Conservation (phyloP, 1,140 invertebrate species). For the Zaprionus camerounensis region DNA sequence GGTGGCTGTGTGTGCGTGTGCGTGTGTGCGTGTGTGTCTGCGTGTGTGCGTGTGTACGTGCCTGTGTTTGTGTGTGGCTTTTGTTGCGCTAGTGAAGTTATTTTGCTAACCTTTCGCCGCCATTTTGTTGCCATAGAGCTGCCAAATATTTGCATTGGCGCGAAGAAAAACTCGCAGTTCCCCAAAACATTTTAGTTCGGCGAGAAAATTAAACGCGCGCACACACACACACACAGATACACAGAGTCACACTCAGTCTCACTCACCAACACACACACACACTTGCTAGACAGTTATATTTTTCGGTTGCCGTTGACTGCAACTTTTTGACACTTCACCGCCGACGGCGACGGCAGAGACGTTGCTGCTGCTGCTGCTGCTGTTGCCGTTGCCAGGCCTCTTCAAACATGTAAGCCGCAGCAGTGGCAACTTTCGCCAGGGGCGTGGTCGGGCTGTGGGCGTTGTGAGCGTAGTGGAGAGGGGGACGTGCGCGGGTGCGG, state of each 20-base stretch:
- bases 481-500: not conserved
- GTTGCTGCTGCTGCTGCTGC: not conserved
- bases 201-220: constrained; percentile 77
- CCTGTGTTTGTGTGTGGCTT: constrained; percentile 30
- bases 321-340: constrained; percentile 75
- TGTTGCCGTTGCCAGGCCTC: constrained; percentile 55
- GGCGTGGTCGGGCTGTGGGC: constrained; percentile 3
- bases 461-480: constrained; percentile 14
- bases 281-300: constrained; percentile 70
- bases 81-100: constrained; percentile 68
- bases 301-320: constrained; percentile 67
- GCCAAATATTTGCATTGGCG: constrained; percentile 78
- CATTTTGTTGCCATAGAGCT: constrained; percentile 69
- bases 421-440: constrained; percentile 12
- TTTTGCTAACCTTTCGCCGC: constrained; percentile 78
- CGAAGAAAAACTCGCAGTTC: constrained; percentile 53
- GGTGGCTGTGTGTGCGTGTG: not conserved
- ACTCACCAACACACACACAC: constrained; percentile 6
- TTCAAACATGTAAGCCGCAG: constrained; percentile 73
- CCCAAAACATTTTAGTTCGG: constrained; percentile 78
- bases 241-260: not conserved
- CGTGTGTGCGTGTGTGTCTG: not conserved
- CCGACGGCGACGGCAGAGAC: constrained; percentile 22
- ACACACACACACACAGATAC: constrained; percentile 19
- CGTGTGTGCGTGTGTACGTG: constrained; percentile 14